Conservation (phyloP, 2,888 invertebrate species). For the Dugesia japonica region DNA sequence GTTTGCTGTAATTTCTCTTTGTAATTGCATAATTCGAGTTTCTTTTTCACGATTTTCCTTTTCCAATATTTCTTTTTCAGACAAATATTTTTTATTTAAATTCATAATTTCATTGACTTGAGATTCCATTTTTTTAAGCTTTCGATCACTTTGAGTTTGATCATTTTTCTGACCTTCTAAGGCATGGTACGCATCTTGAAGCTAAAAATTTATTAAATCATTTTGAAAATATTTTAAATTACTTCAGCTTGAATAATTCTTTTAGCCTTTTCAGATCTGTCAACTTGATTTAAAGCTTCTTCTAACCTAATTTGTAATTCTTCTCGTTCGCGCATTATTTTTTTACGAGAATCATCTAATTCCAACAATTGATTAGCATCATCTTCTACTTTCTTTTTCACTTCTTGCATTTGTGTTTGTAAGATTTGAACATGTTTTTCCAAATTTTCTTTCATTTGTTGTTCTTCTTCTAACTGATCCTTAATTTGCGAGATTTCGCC, state of each 20-base stretch:
- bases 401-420: constrained; percentile 23
- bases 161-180: constrained; percentile 17
- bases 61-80: background rate
- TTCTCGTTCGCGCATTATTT: background rate
- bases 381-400: constrained; percentile 21
- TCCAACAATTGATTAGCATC: background rate
- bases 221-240: background rate
- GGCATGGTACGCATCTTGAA: constrained; percentile 24
- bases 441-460: background rate
- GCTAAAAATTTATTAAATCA: background rate
- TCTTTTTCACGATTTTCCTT: constrained; percentile 23
- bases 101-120: background rate
- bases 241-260: constrained; percentile 22
- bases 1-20: background rate
- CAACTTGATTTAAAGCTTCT: background rate
- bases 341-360: constrained; percentile 9
- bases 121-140: constrained; percentile 14
- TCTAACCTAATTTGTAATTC: constrained; percentile 10
- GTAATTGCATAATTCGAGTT: constrained; percentile 10
- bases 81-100: background rate
- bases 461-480: constrained; percentile 17
- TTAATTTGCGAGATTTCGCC: background rate
- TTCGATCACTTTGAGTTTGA: background rate
- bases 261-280: constrained; percentile 1
- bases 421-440: background rate